Percentiles rank a stretch among this genome's conserved stretches.
These are phyloP conservation scores for Oxyruncus cristatus DNA, from an alignment of 2,113 vertebrate species.

Conservation along the genomic window DNA sequence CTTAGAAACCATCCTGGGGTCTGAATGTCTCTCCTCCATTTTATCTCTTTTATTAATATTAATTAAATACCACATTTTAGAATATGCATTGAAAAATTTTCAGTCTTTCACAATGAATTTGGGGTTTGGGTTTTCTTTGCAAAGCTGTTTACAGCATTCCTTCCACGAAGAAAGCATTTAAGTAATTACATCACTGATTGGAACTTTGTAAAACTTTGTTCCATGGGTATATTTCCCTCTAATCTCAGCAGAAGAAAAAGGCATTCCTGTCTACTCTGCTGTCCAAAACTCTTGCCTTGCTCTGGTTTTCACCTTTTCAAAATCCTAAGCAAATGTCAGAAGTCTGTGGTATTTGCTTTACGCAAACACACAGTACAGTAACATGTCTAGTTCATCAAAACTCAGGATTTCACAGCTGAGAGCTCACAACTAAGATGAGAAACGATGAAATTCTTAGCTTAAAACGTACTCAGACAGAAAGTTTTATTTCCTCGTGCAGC, in stretches of 20 bases:
- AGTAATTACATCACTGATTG: not conserved
- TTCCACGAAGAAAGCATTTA: not conserved
- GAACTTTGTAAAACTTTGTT: not conserved
- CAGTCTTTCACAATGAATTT: not conserved
- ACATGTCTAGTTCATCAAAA: not conserved
- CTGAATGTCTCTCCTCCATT: not conserved
- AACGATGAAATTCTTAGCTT: fast-evolving
- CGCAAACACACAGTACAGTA: not conserved
- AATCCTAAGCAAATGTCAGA: not conserved
- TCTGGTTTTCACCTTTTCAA: not conserved
- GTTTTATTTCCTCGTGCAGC: fast-evolving
- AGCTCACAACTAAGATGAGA: not conserved
- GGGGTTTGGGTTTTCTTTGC: not conserved
- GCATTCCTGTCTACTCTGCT: not conserved
- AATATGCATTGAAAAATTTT: not conserved
- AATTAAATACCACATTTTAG: not conserved
- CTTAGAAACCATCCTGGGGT: not conserved
- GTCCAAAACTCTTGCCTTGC: not conserved
- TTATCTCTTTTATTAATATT: not conserved
- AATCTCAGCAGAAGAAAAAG: not conserved
- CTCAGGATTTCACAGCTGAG: not conserved
- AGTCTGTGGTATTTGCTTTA: not conserved
- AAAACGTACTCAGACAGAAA: fast-evolving
- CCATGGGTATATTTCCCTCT: not conserved
- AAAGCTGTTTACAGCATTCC: not conserved